Conservation (phyloP, 2,797 vertebrate genomes). For the Xiphorhynchus erythropygius region DNA sequence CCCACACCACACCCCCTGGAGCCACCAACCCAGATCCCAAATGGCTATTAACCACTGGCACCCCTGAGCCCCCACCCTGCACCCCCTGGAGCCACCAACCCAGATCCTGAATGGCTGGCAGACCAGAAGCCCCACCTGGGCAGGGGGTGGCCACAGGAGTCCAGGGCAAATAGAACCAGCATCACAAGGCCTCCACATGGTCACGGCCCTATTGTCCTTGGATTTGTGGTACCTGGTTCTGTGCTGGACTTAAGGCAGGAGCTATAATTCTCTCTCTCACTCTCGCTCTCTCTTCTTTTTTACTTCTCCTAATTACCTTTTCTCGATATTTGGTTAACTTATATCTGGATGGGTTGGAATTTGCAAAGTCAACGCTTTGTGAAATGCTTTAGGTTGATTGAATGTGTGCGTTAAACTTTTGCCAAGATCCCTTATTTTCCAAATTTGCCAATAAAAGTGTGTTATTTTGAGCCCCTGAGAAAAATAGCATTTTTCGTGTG, state of each 20-base stretch:
- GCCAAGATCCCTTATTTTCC: not conserved
- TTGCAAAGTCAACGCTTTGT: not conserved
- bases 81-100: not conserved
- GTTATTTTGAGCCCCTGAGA: not conserved
- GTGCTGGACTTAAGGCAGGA: not conserved
- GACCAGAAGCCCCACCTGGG: not conserved
- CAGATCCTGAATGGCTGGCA: not conserved
- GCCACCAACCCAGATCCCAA: too few relatives aligned
- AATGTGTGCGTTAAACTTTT: not conserved
- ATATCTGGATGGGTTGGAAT: not conserved
- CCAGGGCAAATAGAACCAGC: not conserved
- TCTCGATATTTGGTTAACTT: not conserved
- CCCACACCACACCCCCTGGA: not conserved
- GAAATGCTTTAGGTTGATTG: not conserved
- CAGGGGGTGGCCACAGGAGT: not conserved
- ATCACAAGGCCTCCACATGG: not conserved
- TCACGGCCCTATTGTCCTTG: not conserved
- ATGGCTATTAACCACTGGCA: too few relatives aligned
- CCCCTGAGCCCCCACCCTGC: too few relatives aligned
- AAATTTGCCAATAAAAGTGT: not conserved
- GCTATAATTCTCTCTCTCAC: not conserved
- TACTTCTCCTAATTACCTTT: not conserved
- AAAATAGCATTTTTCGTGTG: not conserved
- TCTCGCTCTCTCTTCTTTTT: not conserved
- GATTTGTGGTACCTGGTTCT: not conserved